These are phyloP conservation scores for Adelphocoris suturalis DNA, from an alignment of 2,888 invertebrate species.

Conservation along the genomic window DNA sequence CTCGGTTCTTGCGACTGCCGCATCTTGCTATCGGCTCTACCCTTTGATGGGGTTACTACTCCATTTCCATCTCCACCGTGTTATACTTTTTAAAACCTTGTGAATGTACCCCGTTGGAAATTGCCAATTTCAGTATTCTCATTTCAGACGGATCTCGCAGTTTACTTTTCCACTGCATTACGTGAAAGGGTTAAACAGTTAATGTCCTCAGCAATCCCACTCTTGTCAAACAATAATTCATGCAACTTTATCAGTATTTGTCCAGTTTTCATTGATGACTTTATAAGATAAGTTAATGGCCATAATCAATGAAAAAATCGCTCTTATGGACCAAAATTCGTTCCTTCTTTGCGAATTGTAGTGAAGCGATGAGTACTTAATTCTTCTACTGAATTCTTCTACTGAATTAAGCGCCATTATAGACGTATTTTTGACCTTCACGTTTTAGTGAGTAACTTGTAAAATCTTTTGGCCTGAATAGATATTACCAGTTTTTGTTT, in stretches of 20 bases:
- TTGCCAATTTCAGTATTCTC: too few species aligned
- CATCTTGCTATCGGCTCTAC: too few species aligned
- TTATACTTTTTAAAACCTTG: too few species aligned
- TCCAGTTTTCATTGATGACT: background rate
- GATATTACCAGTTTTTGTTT: background rate
- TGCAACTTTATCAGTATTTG: background rate
- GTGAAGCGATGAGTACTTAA: background rate
- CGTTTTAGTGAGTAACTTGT: background rate
- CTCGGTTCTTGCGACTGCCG: too few species aligned
- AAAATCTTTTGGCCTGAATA: background rate
- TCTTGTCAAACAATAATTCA: background rate
- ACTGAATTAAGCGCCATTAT: background rate
- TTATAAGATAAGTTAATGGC: background rate
- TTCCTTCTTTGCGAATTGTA: background rate
- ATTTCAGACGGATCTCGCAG: too few species aligned
- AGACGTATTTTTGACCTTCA: background rate
- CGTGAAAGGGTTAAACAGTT: background rate
- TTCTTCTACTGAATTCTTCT: background rate
- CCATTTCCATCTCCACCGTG: too few species aligned
- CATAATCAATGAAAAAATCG: constrained; percentile 6
- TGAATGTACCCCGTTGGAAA: too few species aligned
- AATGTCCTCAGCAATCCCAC: background rate
- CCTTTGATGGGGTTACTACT: too few species aligned
- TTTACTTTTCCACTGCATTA: background rate
- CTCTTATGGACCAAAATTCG: background rate